Evolutionary conservation across 2,797 vertebrate species (phyloP), one percentile per base, ranked within the genome.

Genomic region (Lindbergichthys nudifrons): DNA sequence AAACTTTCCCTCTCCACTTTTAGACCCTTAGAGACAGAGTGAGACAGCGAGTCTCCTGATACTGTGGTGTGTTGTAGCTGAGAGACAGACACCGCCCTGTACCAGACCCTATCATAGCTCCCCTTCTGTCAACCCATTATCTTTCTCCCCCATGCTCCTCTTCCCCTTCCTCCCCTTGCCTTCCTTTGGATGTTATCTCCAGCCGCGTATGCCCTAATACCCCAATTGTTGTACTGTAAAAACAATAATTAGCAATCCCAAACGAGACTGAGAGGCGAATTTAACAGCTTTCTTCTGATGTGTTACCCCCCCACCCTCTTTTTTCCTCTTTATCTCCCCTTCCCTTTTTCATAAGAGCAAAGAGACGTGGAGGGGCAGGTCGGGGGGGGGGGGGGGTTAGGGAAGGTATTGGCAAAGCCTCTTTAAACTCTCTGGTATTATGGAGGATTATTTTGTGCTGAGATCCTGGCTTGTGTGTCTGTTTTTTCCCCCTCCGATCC

Each of bases 211-310:
- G 84, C 89, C 91, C 90, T 94, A 94, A 95, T 92, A 90, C 93
- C 89, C 79, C 88, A 85, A 95, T 94, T 94, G 93, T 95, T 94
- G 89, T 92, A 83, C 90, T 91, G 86, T 89, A 89, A 93, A 95
- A 95, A 95, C 93, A 95, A 95, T 95, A 92, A 94, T 94, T 93
- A 94, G 89, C 91, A 94, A 94, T 93, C 90, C 92, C 92, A 86
- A 90, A 90, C 68, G 88, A 92, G 87, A 93, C 86, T 81, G 79
- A 90, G 90, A 83, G 85, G 91, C 45, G 75, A 93, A 92, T 93
- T 93, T 89, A 92, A 88, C 89, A 87, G 92, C 91, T 90, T 94
- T 93, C 88, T 89, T 92, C 82, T 89, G 87, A 85, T 92, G 86
- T 84, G 82, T 80, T 77, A 72, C 21, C 53, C 61, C 48, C 57